Base-by-base conservation (phyloP, 2,888 invertebrate genomes). In the Phortica okadai region DNA sequence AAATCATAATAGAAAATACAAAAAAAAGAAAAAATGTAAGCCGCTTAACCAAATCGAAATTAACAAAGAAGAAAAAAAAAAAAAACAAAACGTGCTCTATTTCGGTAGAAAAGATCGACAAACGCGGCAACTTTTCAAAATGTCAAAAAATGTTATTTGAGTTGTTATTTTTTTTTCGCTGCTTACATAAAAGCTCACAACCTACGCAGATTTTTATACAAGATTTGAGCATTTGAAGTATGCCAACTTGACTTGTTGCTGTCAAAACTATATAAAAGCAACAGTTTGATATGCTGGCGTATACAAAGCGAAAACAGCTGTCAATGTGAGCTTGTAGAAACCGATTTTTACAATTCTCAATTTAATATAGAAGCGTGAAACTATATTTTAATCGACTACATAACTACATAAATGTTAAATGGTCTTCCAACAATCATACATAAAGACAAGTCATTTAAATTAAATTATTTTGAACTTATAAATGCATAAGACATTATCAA, bases 221-320 rank as follows among this genome's bases (percentile, higher is more conserved):
- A 21, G 21, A 25, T 11, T 64, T 21, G 2, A 5, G 41, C 64
- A 33, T 14, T 64, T 41, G 64, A 64, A 64, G 25, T 64, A 64
- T 64, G 64, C 64, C 64, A 64, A 64, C 64, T 33, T 64, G 64
- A 64, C 21, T 21, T 64, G 64, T 67, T 67, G 44, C 67, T 67
- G 67, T 67, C 67, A 67, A 44, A 42, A 16, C n/a, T 67, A 44
- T 67, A 41, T 44, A 33, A 33, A 33, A 33, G 33, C 50, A 14
- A 14, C 3, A 50, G 50, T 50, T 50, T 41, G 21, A 8, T 14
- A 64, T 64, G 64, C 25, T 6, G 11, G 64, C 64, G 41, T 62
- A 16, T 21, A 59, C 33, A 33, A 33, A 16, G 21, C 59, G 14
- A 33, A 25, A 33, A 7, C 41, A 64, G 64, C 64, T 64, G 41